These are phyloP conservation scores for Diplazon laetatorius DNA, from an alignment of 2,888 invertebrate species.

Conservation along the genomic window DNA sequence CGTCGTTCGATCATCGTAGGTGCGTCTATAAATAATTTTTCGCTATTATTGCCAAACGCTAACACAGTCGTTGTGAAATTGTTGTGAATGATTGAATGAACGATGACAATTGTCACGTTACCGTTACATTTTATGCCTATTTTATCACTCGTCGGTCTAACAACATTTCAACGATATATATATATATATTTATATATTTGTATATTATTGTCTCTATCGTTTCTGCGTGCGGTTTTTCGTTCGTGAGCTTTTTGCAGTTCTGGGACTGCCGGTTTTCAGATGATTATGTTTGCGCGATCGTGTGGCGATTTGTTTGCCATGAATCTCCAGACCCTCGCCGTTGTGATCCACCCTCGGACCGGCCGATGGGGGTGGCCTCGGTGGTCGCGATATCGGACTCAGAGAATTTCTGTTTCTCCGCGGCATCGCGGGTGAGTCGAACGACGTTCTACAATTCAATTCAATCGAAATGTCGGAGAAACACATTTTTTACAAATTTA, in stretches of 20 bases:
- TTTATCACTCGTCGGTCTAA: no score
- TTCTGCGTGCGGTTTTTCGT: conserved; percentile 64
- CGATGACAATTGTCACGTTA: conserved; percentile 30
- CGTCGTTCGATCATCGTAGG: conserved; percentile 23
- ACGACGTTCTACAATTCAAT: conserved; percentile 60
- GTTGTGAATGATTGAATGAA: conserved; percentile 27
- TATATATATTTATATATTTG: conserved; percentile 8
- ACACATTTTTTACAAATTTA: neutral
- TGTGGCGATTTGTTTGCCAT: conserved; percentile 73
- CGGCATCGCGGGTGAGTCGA: conserved; percentile 66
- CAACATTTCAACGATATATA: no score
- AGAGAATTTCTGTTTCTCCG: conserved; percentile 73
- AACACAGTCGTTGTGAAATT: conserved; percentile 32
- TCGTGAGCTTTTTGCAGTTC: conserved; percentile 60
- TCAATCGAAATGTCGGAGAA: neutral
- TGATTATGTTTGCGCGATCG: conserved; percentile 68
- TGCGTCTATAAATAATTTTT: conserved; percentile 50
- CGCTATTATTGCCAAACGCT: conserved; percentile 32
- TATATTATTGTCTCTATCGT: conserved; percentile 40
- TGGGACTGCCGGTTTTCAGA: conserved; percentile 64
- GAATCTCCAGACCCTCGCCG: conserved; percentile 70
- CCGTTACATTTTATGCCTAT: conserved; percentile 17
- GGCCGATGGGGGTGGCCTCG: conserved; percentile 66
- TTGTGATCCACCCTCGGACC: conserved; percentile 62
- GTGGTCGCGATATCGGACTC: conserved; percentile 74